Evolutionary conservation across 2,797 vertebrate species (phyloP), one percentile per base, ranked within the genome.

Genomic region (Betta splendens): DNA sequence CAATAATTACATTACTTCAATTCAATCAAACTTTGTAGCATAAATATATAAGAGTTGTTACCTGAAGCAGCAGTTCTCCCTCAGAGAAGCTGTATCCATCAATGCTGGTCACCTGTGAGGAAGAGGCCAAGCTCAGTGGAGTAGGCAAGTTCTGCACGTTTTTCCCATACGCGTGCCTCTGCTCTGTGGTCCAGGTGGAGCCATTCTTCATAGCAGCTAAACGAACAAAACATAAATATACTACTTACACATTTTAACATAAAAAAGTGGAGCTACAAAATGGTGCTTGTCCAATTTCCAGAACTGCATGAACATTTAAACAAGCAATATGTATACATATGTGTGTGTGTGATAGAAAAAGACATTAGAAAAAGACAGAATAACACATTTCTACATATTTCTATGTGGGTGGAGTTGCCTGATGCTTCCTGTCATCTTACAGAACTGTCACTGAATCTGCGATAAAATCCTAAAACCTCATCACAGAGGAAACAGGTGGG

Each of bases 11-110:
- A n/a, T n/a, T n/a, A n/a, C n/a, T n/a, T n/a, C n/a, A n/a, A n/a
- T n/a, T n/a, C n/a, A n/a, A n/a, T n/a, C n/a, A n/a, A n/a, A n/a
- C n/a, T n/a, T n/a, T n/a, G n/a, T n/a, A n/a, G n/a, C n/a, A n/a
- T n/a, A n/a, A n/a, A n/a, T n/a, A n/a, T n/a, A n/a, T n/a, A n/a
- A 17, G 2, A 10, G 16, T 7, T 0, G 4, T 53, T 26, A 87
- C 92, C 86, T 92, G 89, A 10, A 92, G 89, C 63, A 93, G 80
- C 49, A 92, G 74, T 11, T 91, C 87, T 9, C 89, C 90, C 76
- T 93, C 92, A 0, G 83, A 87, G 74, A 92, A 91, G 73, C 7
- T 75, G 64, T 91, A 88, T 1, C 91, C 89, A 1, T 92, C 89
- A 15, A 90, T 54, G 78, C 86, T 87, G 51, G 76, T 70, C 15